Evolutionary conservation across 2,888 invertebrate genomes (phyloP).

Genomic region (Torymus aiolomorphi): DNA sequence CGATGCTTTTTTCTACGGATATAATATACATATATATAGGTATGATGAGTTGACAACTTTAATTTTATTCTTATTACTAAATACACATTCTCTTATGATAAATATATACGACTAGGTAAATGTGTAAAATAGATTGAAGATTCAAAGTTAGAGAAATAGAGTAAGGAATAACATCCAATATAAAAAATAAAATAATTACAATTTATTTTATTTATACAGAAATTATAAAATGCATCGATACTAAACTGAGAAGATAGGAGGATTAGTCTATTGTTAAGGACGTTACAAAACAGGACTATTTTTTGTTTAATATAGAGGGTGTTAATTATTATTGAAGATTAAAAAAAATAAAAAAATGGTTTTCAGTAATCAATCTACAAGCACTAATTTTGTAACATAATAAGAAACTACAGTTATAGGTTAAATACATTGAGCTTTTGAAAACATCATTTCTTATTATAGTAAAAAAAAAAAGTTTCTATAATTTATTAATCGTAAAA

Average conservation of each 20-base stretch:
- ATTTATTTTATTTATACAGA: conserved; percentile 9
- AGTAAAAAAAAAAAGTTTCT: neutral
- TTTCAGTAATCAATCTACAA: no score
- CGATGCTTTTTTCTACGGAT: conserved; percentile 31
- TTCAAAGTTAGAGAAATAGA: conserved; percentile 11
- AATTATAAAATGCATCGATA: conserved; percentile 45
- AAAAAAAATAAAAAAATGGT: no score
- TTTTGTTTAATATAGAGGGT: conserved; percentile 46
- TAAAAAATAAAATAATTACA: conserved; percentile 3
- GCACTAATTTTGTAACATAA: conserved; percentile 7
- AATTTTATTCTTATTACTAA: neutral
- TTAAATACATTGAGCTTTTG: neutral
- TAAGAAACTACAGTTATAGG: conserved; percentile 13
- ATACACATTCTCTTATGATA: conserved; percentile 6
- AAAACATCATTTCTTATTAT: neutral
- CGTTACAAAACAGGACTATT: conserved; percentile 42
- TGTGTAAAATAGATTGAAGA: neutral
- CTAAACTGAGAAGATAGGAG: conserved; percentile 53
- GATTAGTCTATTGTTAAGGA: conserved; percentile 51
- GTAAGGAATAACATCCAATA: neutral
- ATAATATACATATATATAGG: neutral
- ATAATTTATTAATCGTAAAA: no score
- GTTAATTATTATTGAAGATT: conserved; percentile 11
- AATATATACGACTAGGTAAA: neutral
- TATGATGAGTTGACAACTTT: no score